Evolutionary conservation across 1,140 invertebrate species (phyloP).

Genomic region (Melitaea cinxia): DNA sequence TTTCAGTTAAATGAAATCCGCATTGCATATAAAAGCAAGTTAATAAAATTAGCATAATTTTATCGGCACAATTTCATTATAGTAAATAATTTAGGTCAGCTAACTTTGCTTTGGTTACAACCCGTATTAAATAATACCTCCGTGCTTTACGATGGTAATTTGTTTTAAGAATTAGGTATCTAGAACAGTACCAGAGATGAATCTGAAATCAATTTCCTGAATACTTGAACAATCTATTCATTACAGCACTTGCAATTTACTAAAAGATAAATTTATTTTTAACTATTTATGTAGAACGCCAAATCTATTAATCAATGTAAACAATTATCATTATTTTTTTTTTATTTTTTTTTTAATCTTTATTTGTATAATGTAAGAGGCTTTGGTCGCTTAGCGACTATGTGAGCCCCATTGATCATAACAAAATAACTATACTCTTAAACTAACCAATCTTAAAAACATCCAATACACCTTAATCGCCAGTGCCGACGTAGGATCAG

Average conservation of each 20-base stretch:
- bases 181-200: not conserved
- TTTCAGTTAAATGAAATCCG: conserved; percentile 1
- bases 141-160: not conserved
- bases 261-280: conserved; percentile 2
- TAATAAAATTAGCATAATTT: conserved; percentile 6
- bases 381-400: no score
- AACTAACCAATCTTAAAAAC: no score
- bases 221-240: not conserved
- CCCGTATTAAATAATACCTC: not conserved
- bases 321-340: conserved; percentile 3
- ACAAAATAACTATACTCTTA: no score
- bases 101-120: not conserved
- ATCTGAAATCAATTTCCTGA: not conserved
- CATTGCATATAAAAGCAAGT: conserved; percentile 10
- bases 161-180: not conserved
- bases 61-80: conserved; percentile 3
- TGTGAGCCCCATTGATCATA: no score
- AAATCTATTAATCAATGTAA: not conserved
- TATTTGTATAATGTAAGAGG: no score
- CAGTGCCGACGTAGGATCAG: no score
- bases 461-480: no score
- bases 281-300: not conserved
- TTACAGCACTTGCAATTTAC: not conserved
- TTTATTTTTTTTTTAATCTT: no score
- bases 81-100: not conserved